These are phyloP conservation scores for Sarotherodon lohbergeri DNA, from an alignment of 2,113 vertebrate genomes.

Conservation along the genomic window DNA sequence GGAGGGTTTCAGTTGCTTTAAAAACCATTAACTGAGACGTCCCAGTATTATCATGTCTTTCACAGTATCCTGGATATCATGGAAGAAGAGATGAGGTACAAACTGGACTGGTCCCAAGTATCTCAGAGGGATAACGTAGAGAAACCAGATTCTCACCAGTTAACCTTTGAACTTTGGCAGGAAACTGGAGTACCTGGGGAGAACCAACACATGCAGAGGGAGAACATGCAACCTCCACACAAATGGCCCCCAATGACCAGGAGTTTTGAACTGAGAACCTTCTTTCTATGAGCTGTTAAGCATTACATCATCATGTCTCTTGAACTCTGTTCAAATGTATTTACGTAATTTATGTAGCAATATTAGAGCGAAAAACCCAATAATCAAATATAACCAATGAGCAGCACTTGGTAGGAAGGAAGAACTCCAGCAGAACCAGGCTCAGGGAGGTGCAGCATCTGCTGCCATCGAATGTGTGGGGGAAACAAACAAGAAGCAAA, in stretches of 20 bases:
- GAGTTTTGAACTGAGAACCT: not conserved
- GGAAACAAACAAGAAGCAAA: not conserved
- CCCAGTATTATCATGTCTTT: not conserved
- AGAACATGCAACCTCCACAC: not conserved
- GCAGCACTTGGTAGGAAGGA: not conserved
- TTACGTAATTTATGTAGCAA: rapidly evolving
- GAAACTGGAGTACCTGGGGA: not conserved
- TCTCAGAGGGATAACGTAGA: not conserved
- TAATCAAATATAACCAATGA: not conserved
- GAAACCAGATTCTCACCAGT: not conserved
- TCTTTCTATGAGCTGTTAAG: not conserved
- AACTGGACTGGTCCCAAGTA: not conserved
- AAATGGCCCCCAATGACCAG: not conserved
- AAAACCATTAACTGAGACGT: rapidly evolving
- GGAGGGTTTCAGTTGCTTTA: not conserved
- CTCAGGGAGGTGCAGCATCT: not conserved
- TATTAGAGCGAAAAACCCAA: not conserved
- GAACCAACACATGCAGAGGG: not conserved
- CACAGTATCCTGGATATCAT: not conserved
- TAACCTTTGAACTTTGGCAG: not conserved
- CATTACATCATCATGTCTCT: rapidly evolving
- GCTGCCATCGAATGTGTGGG: not conserved
- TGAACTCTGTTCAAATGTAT: not conserved
- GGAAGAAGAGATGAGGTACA: not conserved
- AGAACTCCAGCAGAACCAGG: not conserved